Evolutionary conservation across 2,888 invertebrate genomes (phyloP).

Genomic region (Rotaria macrura): DNA sequence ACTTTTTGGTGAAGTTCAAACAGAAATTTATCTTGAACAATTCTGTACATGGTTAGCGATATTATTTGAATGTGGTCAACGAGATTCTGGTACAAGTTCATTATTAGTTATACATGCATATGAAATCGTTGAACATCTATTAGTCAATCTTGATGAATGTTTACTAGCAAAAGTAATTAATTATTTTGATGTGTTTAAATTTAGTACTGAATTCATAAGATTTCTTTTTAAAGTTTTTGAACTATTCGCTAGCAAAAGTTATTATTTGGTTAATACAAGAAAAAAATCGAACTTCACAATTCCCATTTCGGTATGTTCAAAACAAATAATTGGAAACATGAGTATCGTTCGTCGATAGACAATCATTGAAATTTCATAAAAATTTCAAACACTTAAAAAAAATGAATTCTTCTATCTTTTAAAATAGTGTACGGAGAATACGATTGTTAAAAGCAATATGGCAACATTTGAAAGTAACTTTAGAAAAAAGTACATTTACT

Average conservation of each 20-base stretch:
- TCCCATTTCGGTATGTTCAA: background rate
- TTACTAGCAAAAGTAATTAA: background rate
- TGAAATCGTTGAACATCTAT: background rate
- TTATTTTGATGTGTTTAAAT: no score
- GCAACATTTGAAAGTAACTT: background rate
- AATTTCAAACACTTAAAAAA: no score
- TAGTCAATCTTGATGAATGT: background rate
- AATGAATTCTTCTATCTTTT: background rate
- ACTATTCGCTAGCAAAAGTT: background rate
- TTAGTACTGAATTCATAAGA: background rate
- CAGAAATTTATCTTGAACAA: background rate
- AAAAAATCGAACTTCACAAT: background rate
- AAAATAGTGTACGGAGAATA: background rate
- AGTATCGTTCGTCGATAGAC: no score
- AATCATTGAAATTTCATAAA: no score
- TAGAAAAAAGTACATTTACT: background rate
- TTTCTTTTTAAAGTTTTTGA: background rate
- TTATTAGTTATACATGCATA: background rate
- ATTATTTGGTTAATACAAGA: conserved; percentile 1
- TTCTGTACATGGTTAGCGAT: background rate
- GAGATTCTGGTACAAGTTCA: background rate
- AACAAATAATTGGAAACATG: background rate
- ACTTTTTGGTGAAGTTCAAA: conserved; percentile 5
- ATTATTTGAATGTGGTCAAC: background rate
- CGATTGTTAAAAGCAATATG: background rate